Percentiles rank a stretch among this genome's conserved stretches.
Evolutionary conservation across 2,888 invertebrate species (phyloP).

Genomic region (Linyphia triangularis): DNA sequence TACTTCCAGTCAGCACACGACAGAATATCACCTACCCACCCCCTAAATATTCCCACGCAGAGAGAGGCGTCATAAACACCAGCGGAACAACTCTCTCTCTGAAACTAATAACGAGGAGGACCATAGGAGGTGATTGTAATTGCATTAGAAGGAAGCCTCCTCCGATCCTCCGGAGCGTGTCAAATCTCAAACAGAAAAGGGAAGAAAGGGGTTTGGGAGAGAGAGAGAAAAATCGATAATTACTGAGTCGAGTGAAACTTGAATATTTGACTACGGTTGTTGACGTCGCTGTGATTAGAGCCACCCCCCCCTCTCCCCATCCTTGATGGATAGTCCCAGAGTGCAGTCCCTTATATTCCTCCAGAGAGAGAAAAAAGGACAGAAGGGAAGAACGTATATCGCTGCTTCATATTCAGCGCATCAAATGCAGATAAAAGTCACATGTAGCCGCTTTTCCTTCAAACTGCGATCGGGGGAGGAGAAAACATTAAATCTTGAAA

Average conservation of each 20-base stretch:
- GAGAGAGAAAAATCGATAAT: slow-evolving; percentile 60
- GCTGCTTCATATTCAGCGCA: slow-evolving; percentile 54
- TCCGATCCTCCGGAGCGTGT: slow-evolving; percentile 29
- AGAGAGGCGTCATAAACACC: background rate
- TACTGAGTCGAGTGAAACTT: slow-evolving; percentile 56
- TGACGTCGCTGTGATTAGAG: slow-evolving; percentile 62
- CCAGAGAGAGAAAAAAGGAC: slow-evolving; percentile 58
- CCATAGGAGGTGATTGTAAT: slow-evolving; percentile 49
- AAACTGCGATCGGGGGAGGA: slow-evolving; percentile 19
- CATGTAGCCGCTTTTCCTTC: background rate
- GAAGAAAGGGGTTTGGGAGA: background rate
- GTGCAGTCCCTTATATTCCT: slow-evolving; percentile 28
- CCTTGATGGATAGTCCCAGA: slow-evolving; percentile 65
- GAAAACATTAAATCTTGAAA: slow-evolving; percentile 40
- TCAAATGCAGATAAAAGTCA: slow-evolving; percentile 49
- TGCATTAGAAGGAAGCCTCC: slow-evolving; percentile 40
- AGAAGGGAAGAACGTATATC: background rate
- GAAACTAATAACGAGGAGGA: background rate
- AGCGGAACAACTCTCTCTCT: background rate
- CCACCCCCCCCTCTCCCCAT: background rate
- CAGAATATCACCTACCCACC: background rate
- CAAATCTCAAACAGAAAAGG: slow-evolving; percentile 46
- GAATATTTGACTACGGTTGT: slow-evolving; percentile 66
- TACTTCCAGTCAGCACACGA: background rate
- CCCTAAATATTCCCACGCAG: background rate